Evolutionary conservation across 2,113 vertebrate genomes (phyloP), one percentile per base, ranked within the genome.

Genomic region (Epinephelus cyanopodus): DNA sequence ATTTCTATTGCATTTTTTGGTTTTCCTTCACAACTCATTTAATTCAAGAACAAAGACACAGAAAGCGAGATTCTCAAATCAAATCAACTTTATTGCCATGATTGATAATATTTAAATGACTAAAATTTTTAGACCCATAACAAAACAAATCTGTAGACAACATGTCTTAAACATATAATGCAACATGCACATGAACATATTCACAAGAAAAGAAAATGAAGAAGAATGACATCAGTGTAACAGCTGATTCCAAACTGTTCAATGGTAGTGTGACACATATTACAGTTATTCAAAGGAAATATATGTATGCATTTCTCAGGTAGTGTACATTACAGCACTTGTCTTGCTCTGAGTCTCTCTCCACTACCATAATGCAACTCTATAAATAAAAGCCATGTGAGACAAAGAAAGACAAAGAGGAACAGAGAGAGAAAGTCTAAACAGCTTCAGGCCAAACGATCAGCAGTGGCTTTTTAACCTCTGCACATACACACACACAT

Each of bases 391-490:
- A 50, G 18, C 45, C 19, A 9, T 0, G 33, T 64, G 77, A 64
- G 52, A 84, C 68, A 23, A 7, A 33, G 23, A 73, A 14, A 54
- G 37, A 71, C 21, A 74, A 6, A 52, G 29, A 60, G 62, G 56
- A 7, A 33, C 5, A 69, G 33, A 58, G 14, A 70, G 66, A 80
- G 33, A 11, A 37, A 39, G 73, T 63, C 45, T 53, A 64, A 54
- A 83, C 60, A 61, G 83, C 83, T 79, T 67, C 13, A 3, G 0
- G 83, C 13, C 4, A n/a, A 56, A 68, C n/a, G 0, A 72, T 76
- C 77, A 73, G 23, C 54, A 0, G 1, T 39, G 63, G 45, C 70
- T 64, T 74, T 69, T 54, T 33, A 64, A 79, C 10, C 57, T 58
- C 25, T 0, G 50, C 54, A 77, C 52, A 58, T n/a, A n/a, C 80